phyloP scores from a whole-genome alignment of 1,140 invertebrate genomes.

The Scaptomyza hsui region DNA sequence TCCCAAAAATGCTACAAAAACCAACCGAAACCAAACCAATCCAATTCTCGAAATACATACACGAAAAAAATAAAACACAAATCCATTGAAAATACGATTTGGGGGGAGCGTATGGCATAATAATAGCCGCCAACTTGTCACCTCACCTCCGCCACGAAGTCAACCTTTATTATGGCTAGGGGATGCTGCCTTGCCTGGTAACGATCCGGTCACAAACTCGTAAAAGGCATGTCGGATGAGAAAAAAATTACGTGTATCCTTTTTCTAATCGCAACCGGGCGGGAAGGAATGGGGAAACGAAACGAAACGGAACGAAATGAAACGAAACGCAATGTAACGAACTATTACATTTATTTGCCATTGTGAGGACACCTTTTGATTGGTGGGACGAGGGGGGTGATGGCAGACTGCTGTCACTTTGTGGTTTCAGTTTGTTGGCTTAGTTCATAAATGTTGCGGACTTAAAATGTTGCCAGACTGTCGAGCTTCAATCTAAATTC shows the following conservation, averaged over 20 bases:
- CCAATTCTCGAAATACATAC: constrained; percentile 54
- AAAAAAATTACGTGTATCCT: constrained; percentile 78
- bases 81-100: constrained; percentile 64
- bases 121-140: constrained; percentile 79
- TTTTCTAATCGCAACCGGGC: constrained; percentile 72
- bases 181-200: background rate
- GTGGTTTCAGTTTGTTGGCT: constrained; percentile 49
- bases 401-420: constrained; percentile 52
- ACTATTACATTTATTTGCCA: constrained; percentile 76
- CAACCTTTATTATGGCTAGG: constrained; percentile 52
- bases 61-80: constrained; percentile 45
- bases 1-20: constrained; percentile 32
- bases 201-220: constrained; percentile 29
- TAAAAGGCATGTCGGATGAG: constrained; percentile 59
- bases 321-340: constrained; percentile 32
- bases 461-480: constrained; percentile 23
- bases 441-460: constrained; percentile 67
- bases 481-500: constrained; percentile 27
- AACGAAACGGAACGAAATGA: background rate
- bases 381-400: too few relatives aligned
- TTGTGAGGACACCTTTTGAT: constrained; percentile 27
- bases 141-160: constrained; percentile 50
- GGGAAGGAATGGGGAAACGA: background rate
- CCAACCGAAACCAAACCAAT: constrained; percentile 58
- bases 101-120: constrained; percentile 58